Percentiles rank a stretch among this genome's conserved stretches.
phyloP scores from a whole-genome alignment of 1,140 invertebrate genomes.

The Pogonomyrmex californicus region DNA sequence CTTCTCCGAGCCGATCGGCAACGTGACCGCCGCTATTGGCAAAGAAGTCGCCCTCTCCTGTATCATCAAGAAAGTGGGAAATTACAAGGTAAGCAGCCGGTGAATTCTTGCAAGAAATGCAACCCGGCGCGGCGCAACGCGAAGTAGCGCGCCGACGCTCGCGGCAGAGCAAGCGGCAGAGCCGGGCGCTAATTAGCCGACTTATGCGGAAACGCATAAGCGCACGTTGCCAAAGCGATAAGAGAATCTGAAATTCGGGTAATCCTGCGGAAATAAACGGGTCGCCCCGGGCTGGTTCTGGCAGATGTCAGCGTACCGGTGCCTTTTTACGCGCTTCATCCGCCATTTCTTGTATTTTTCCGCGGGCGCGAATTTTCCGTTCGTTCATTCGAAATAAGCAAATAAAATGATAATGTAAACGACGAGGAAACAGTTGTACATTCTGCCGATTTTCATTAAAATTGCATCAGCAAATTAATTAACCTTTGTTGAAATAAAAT shows the following conservation, averaged over 20 bases:
- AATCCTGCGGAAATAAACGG: conserved; percentile 70
- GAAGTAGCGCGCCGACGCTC: background rate
- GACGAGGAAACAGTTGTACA: background rate
- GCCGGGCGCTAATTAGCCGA: conserved; percentile 67
- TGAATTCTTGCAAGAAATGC: conserved; percentile 38
- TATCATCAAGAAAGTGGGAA: conserved; percentile 92
- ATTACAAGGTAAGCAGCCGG: conserved; percentile 91
- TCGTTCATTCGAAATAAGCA: background rate
- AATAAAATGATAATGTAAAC: background rate
- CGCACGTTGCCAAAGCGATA: conserved; percentile 66
- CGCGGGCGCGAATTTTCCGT: background rate
- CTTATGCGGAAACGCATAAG: conserved; percentile 34
- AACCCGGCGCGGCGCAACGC: background rate
- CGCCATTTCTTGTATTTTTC: conserved; percentile 43
- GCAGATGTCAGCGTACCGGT: conserved; percentile 67
- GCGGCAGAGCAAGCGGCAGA: conserved; percentile 33
- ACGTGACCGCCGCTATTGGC: conserved; percentile 94
- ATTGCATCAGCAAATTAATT: background rate
- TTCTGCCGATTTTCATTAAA: conserved; percentile 3
- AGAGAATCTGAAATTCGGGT: conserved; percentile 70
- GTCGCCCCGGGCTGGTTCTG: conserved; percentile 59
- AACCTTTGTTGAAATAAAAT: background rate
- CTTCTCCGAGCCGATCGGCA: conserved; percentile 93
- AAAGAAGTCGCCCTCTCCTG: conserved; percentile 94
- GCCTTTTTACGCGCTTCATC: conserved; percentile 56